A percentile compares a stretch with the other conserved stretches of the same genome.
phyloP scores from a whole-genome alignment of 2,113 vertebrate species.

The Microcebus murinus region DNA sequence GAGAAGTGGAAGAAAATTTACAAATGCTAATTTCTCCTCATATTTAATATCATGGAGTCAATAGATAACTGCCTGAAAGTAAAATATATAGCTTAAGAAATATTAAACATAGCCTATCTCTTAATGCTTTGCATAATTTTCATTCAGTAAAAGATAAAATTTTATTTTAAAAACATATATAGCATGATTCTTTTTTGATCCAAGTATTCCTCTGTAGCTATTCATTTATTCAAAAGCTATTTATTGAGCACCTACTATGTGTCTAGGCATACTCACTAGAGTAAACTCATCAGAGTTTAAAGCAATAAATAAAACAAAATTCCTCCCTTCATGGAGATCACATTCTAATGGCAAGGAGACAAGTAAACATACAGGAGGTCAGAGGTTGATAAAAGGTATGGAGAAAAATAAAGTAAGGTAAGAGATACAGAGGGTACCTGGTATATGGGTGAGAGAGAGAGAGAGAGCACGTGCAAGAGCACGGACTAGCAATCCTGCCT shows the following conservation, averaged over 20 bases:
- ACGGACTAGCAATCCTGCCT: neutral
- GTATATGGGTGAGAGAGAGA: neutral
- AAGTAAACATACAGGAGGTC: neutral
- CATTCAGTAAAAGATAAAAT: neutral
- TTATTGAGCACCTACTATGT: neutral
- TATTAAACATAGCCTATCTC: neutral
- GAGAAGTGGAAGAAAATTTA: neutral
- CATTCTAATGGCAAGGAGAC: neutral
- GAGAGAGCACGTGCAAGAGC: neutral
- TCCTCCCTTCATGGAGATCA: neutral
- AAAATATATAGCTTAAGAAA: neutral
- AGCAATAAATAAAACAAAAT: neutral
- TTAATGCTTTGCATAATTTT: neutral
- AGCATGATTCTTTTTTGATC: neutral
- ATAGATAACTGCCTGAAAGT: neutral
- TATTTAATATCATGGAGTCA: neutral
- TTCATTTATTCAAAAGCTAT: neutral
- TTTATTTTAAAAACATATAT: neutral
- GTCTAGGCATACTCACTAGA: neutral
- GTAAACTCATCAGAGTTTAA: neutral
- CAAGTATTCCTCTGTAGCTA: neutral
- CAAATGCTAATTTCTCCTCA: neutral
- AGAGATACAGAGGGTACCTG: neutral
- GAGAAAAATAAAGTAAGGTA: neutral
- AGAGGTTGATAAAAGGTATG: neutral